phyloP scores from a whole-genome alignment of 2,797 vertebrate species.

The Chlorospingus semifuscus region DNA sequence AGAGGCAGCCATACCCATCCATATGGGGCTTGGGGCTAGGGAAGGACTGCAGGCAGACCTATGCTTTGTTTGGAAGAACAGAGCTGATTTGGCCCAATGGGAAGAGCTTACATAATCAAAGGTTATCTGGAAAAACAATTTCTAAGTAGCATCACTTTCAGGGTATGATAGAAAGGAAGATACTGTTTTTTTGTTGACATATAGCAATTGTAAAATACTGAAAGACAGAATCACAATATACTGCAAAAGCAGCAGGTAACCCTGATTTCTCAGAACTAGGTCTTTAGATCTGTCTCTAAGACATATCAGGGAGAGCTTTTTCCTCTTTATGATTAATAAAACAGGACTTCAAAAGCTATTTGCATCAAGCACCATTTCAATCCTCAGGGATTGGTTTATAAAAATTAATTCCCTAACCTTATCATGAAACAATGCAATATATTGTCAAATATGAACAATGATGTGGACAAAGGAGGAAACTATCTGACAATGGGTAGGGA shows the following conservation, averaged over 20 bases:
- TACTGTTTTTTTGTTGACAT: accelerated
- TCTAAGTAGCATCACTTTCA: not conserved
- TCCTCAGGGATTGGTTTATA: not conserved
- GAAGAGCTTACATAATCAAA: not conserved
- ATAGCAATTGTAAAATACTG: not conserved
- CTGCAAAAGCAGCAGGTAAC: not conserved
- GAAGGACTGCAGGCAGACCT: not conserved
- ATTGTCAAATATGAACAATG: not conserved
- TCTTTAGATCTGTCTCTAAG: not conserved
- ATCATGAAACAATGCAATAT: not conserved
- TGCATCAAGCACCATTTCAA: not conserved
- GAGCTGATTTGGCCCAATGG: not conserved
- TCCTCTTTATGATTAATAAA: not conserved
- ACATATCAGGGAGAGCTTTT: not conserved
- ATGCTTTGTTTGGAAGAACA: not conserved
- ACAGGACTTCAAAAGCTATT: not conserved
- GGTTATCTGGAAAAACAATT: not conserved
- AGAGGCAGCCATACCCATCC: not conserved
- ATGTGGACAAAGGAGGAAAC: not conserved
- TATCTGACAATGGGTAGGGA: not conserved
- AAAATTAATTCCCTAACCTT: not conserved
- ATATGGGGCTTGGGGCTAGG: too few species aligned
- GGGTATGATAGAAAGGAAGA: not conserved
- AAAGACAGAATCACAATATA: not conserved
- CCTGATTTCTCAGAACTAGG: not conserved